Conservation (phyloP, 2,113 vertebrate genomes). For the Trematocara variabile region DNA sequence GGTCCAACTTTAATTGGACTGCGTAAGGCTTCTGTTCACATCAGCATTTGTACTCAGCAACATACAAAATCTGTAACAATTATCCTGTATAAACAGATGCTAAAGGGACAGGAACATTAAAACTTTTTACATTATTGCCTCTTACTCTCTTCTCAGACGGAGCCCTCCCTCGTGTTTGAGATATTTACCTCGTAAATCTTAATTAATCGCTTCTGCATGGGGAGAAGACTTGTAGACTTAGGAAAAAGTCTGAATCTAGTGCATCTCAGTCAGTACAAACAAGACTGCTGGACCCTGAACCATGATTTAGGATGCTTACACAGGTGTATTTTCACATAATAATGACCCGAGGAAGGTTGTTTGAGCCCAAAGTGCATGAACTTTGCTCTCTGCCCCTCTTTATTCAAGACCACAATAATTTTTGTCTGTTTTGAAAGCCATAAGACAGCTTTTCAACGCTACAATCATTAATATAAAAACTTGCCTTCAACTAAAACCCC, state of each 20-base stretch:
- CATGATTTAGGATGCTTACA: conserved; percentile 21
- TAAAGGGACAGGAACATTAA: not conserved
- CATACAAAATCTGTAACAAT: not conserved
- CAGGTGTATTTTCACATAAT: conserved; percentile 13
- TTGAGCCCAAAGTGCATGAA: not conserved
- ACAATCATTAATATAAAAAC: conserved; percentile 3
- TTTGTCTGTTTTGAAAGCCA: conserved; percentile 25
- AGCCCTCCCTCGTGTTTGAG: not conserved
- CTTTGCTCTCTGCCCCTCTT: conserved; percentile 1
- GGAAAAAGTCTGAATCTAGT: not conserved
- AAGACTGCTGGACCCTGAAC: not conserved
- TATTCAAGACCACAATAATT: conserved; percentile 7
- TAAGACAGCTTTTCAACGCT: not conserved
- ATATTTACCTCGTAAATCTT: not conserved
- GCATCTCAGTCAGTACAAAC: not conserved
- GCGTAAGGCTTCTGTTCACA: not conserved
- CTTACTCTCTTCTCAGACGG: not conserved
- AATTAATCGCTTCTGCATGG: not conserved
- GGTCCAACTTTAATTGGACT: fast-evolving
- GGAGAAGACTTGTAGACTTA: not conserved
- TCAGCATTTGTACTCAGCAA: not conserved
- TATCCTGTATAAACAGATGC: not conserved
- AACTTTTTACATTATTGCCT: not conserved
- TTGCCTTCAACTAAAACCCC: not conserved
- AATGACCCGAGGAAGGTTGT: not conserved